A percentile compares a stretch with the other conserved stretches of the same genome.
Conservation (phyloP, 2,888 invertebrate genomes). For the Drosophila macrothrix region DNA sequence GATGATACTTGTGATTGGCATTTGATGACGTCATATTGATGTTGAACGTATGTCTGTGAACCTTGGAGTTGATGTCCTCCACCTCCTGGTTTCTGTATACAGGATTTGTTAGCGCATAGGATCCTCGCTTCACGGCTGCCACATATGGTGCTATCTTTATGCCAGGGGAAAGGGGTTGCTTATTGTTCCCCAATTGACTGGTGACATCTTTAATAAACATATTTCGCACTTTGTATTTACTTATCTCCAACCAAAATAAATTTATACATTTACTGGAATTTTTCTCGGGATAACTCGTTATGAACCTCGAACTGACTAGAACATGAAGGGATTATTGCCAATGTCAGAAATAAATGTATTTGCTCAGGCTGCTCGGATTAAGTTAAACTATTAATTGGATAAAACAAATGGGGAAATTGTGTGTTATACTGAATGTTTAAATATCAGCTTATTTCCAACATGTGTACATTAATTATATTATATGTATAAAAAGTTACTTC, state of each 20-base stretch:
- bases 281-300: conserved; percentile 28
- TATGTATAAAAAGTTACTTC: background rate
- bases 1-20: conserved; percentile 56
- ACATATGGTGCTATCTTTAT: conserved; percentile 38
- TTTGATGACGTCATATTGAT: conserved; percentile 41
- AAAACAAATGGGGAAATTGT: background rate
- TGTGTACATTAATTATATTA: too few species aligned
- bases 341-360: background rate
- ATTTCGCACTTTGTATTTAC: conserved; percentile 7
- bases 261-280: conserved; percentile 57
- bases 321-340: background rate
- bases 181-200: background rate
- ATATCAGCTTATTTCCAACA: background rate
- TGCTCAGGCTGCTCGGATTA: conserved; percentile 26
- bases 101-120: conserved; percentile 58
- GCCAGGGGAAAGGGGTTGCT: background rate
- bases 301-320: conserved; percentile 20
- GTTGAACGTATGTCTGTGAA: conserved; percentile 62
- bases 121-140: conserved; percentile 61
- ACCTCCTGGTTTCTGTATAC: conserved; percentile 43
- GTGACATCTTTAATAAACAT: conserved; percentile 64
- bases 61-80: conserved; percentile 20
- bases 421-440: background rate
- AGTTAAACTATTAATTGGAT: background rate
- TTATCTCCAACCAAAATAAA: conserved; percentile 12